These are phyloP conservation scores for Amphipoea lucens DNA, from an alignment of 2,888 invertebrate genomes.

Conservation along the genomic window DNA sequence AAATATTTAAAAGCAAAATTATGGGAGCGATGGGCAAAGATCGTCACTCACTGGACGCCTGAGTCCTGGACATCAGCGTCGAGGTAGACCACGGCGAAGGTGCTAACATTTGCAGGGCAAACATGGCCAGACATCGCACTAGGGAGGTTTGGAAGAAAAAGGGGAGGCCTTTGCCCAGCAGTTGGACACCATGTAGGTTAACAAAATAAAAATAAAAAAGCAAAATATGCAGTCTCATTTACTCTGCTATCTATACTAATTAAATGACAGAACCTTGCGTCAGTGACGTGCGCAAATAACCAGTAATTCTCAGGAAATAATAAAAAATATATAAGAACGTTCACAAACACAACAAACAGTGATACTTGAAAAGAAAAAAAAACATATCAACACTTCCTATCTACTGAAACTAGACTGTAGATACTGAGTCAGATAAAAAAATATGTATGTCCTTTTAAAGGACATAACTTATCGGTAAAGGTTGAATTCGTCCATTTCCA, in stretches of 20 bases:
- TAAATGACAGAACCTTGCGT: slow-evolving; percentile 20
- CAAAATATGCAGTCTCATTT: too few relatives aligned
- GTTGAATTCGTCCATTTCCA: neutral
- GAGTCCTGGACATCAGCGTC: too few relatives aligned
- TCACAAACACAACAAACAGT: neutral
- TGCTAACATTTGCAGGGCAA: too few relatives aligned
- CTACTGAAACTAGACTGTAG: neutral
- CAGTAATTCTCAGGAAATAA: slow-evolving; percentile 30
- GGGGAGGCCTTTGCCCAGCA: too few relatives aligned
- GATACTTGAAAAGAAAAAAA: neutral
- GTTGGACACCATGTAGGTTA: too few relatives aligned
- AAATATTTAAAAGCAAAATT: too few relatives aligned
- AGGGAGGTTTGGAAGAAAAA: too few relatives aligned
- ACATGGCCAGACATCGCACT: too few relatives aligned
- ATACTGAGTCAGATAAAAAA: neutral
- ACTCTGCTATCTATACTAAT: neutral
- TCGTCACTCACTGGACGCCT: too few relatives aligned
- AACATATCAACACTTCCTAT: neutral
- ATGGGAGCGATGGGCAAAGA: too few relatives aligned
- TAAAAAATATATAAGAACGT: neutral
- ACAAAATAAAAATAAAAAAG: too few relatives aligned
- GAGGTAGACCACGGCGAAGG: neutral
- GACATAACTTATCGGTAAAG: neutral
- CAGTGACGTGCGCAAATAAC: neutral
- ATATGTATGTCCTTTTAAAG: neutral